These are phyloP conservation scores for Scytalopus superciliaris DNA, from an alignment of 2,113 vertebrate species.

Conservation along the genomic window DNA sequence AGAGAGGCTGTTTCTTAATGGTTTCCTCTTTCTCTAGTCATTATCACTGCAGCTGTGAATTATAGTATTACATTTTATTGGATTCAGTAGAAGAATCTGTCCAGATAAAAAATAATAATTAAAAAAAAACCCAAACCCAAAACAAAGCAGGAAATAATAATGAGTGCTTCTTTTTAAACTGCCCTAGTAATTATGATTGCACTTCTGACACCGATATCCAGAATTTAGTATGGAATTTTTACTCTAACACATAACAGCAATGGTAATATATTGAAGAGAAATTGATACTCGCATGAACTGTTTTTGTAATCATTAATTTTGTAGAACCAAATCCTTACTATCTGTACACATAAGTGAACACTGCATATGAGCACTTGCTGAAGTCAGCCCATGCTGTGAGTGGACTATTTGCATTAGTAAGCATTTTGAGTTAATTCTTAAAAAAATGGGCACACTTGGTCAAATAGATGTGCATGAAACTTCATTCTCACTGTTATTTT, in stretches of 20 bases:
- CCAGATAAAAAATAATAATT: slow-evolving; percentile 34
- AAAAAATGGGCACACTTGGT: neutral
- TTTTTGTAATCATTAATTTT: neutral
- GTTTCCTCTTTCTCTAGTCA: slow-evolving; percentile 28
- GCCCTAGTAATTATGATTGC: neutral
- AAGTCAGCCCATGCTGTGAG: neutral
- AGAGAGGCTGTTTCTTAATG: slow-evolving; percentile 42
- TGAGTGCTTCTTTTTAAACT: neutral
- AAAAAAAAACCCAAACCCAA: neutral
- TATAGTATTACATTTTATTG: slow-evolving; percentile 16
- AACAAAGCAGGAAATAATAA: neutral
- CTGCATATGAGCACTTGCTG: neutral
- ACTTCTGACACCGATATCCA: neutral
- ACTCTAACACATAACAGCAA: neutral
- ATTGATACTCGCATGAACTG: neutral
- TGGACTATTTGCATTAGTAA: neutral
- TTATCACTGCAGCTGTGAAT: slow-evolving; percentile 59
- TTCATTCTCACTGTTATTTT: neutral
- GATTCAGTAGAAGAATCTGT: slow-evolving; percentile 18
- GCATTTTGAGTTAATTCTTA: neutral
- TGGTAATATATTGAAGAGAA: neutral
- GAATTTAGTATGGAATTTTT: neutral
- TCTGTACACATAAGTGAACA: neutral
- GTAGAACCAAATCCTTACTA: neutral
- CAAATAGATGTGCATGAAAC: neutral